A percentile compares a stretch with the other conserved stretches of the same genome.
phyloP scores from a whole-genome alignment of 2,113 vertebrate species.

The Silurus glanis region DNA sequence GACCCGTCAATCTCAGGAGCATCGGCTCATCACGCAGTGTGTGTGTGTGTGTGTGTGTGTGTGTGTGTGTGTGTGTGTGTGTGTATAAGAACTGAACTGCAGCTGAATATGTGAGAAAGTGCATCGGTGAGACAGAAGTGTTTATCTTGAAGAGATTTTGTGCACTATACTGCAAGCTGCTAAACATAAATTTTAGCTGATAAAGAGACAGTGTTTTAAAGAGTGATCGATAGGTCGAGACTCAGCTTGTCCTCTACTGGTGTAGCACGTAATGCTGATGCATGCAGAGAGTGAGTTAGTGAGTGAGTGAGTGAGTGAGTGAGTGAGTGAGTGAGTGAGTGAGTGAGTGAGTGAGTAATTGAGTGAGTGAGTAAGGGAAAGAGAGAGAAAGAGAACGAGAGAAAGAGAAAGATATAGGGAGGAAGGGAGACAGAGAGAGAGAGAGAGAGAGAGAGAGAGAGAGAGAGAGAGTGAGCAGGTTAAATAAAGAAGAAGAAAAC shows the following conservation, averaged over 20 bases:
- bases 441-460: not conserved
- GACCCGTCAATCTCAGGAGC: conserved; percentile 15
- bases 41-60: conserved; percentile 26
- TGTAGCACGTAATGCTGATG: not conserved
- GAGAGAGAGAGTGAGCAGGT: not conserved
- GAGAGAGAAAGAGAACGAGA: not conserved
- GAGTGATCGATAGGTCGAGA: conserved; percentile 50
- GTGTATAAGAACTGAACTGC: not conserved
- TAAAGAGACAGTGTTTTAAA: conserved; percentile 60
- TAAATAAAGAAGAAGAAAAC: too few relatives aligned
- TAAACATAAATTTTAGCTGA: conserved; percentile 67
- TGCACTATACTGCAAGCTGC: conserved; percentile 53
- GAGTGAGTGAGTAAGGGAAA: too few relatives aligned
- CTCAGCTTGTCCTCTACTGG: conserved; percentile 22
- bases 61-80: conserved; percentile 26
- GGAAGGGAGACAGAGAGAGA: not conserved
- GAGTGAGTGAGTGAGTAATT: too few relatives aligned
- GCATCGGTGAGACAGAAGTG: conserved; percentile 47
- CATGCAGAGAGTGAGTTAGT: not conserved
- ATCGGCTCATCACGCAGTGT: conserved; percentile 12
- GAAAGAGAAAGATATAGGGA: not conserved
- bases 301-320: not conserved
- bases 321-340: not conserved
- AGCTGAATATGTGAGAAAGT: conserved; percentile 27
- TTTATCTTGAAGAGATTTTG: not conserved